phyloP scores from a whole-genome alignment of 37 sponge, comb jelly and placozoan genomes.

The Eunapius fragilis region DNA sequence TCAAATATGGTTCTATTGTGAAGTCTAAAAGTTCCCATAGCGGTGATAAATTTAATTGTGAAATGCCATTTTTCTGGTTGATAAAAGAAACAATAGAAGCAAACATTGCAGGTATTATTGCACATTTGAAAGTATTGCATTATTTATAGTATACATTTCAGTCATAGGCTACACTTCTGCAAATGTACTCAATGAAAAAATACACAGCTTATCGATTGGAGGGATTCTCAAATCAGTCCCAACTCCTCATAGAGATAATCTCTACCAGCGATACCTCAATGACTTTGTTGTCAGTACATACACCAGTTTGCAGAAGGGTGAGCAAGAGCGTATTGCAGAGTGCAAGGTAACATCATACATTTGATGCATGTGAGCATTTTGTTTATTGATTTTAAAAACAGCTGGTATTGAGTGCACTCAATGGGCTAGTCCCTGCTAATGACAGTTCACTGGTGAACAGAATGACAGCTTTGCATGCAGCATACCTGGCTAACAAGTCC shows the following conservation, averaged over 20 bases:
- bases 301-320: conserved; percentile 18
- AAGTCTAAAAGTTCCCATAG: neutral
- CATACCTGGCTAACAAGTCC: conserved; percentile 1
- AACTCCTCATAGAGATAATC: conserved; percentile 18
- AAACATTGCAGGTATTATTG: neutral
- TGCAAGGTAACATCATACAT: neutral
- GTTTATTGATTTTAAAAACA: neutral
- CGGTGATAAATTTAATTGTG: conserved; percentile 28
- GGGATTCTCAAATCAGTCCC: conserved; percentile 15
- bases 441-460: conserved; percentile 6
- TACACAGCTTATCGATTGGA: conserved; percentile 19
- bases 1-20: conserved; percentile 19
- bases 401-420: conserved; percentile 23
- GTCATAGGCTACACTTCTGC: neutral
- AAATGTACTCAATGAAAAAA: neutral
- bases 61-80: conserved; percentile 89
- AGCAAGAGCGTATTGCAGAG: neutral
- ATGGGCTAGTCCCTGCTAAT: conserved; percentile 23
- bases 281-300: conserved; percentile 61
- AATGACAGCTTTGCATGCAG: conserved; percentile 58
- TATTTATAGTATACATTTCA: neutral
- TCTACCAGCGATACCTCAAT: conserved; percentile 44
- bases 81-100: conserved; percentile 61
- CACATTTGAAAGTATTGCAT: conserved; percentile 2
- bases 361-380: neutral